Conservation (phyloP, 2,113 vertebrate genomes). For the Centrocercus urophasianus region DNA sequence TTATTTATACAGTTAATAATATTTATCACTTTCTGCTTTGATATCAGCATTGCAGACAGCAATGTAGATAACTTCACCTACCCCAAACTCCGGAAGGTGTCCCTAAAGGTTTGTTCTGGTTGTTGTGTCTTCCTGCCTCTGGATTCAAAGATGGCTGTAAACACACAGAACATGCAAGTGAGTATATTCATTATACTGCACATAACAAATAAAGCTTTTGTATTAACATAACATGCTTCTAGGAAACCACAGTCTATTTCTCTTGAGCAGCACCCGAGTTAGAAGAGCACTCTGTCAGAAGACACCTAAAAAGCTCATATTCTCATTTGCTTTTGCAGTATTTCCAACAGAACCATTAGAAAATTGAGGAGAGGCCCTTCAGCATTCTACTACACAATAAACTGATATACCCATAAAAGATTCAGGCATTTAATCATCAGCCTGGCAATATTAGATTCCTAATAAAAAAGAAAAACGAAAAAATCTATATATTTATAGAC, state of each 20-base stretch:
- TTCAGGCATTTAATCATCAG: background rate
- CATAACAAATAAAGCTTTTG: background rate
- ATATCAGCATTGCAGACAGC: background rate
- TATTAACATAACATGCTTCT: background rate
- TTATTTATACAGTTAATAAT: background rate
- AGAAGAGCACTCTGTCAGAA: background rate
- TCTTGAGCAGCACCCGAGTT: background rate
- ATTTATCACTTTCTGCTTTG: background rate
- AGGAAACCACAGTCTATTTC: background rate
- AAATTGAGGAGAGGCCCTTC: background rate
- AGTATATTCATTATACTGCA: rapidly evolving
- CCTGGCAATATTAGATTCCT: background rate
- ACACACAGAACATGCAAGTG: background rate
- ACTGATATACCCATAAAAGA: background rate
- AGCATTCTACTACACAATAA: background rate
- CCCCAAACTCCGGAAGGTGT: slow-evolving; percentile 98
- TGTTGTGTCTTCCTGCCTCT: slow-evolving; percentile 94
- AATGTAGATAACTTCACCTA: slow-evolving; percentile 72
- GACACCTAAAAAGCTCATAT: background rate
- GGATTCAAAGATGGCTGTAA: slow-evolving; percentile 96
- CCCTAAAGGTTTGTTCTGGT: slow-evolving; percentile 89
- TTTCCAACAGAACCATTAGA: background rate
- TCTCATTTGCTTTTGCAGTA: background rate
- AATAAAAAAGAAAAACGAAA: background rate
- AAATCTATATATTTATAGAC: background rate